These are phyloP conservation scores for Pseudococcus jackbeardsleyi DNA, from an alignment of 2,888 invertebrate species.

Conservation along the genomic window DNA sequence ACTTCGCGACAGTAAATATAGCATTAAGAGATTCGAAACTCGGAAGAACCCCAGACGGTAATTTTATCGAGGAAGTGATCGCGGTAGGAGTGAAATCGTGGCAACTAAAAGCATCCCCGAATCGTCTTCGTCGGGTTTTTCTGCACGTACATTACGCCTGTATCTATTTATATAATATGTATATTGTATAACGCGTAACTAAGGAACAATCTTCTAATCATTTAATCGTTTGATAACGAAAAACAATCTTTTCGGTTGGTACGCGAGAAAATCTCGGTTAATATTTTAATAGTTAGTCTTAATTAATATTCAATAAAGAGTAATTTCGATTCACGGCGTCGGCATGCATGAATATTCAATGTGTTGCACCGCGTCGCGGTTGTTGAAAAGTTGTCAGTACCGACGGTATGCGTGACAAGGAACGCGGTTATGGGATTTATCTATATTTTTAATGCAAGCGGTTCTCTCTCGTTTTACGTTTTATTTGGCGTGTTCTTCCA, in stretches of 20 bases:
- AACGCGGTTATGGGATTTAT: conserved; percentile 58
- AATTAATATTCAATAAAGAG: conserved; percentile 61
- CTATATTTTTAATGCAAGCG: conserved; percentile 59
- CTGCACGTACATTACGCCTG: too few species aligned
- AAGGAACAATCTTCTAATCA: neutral
- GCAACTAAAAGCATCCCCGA: too few species aligned
- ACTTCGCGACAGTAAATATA: too few species aligned
- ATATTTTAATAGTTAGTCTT: conserved; percentile 61
- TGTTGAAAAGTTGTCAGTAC: conserved; percentile 53
- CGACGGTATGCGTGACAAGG: conserved; percentile 51
- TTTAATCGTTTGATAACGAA: conserved; percentile 30
- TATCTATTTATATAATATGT: too few species aligned
- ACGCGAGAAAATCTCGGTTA: conserved; percentile 45
- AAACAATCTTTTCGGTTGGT: neutral
- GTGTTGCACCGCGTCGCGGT: conserved; percentile 47
- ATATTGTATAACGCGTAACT: too few species aligned
- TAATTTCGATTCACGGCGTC: conserved; percentile 60
- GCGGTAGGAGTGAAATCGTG: too few species aligned
- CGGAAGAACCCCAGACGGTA: too few species aligned
- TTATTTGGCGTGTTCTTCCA: conserved; percentile 11
- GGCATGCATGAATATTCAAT: conserved; percentile 61
- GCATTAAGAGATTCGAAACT: too few species aligned
- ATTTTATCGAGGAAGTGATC: too few species aligned
- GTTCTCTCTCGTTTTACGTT: conserved; percentile 15
- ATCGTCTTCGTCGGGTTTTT: too few species aligned